Percentiles rank a stretch among this genome's conserved stretches.
These are phyloP conservation scores for Cololabis saira DNA, from an alignment of 2,113 vertebrate genomes.

Conservation along the genomic window DNA sequence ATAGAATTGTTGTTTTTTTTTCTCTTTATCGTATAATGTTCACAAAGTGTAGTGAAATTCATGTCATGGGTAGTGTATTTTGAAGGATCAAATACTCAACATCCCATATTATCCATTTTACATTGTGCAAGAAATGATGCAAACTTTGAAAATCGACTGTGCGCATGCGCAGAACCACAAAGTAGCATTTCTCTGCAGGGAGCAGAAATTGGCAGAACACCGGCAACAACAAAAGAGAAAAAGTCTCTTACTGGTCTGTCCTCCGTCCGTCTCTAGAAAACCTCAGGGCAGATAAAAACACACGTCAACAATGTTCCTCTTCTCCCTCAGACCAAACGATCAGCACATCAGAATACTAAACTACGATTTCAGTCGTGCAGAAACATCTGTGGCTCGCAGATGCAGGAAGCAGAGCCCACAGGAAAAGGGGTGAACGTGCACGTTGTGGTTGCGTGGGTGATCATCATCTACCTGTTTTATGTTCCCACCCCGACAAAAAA, in stretches of 20 bases:
- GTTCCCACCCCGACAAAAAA: not conserved
- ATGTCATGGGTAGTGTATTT: too few relatives aligned
- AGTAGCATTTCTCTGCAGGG: too few relatives aligned
- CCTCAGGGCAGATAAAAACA: slow-evolving; percentile 7
- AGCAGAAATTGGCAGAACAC: too few relatives aligned
- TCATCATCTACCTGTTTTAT: slow-evolving; percentile 17
- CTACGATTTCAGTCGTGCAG: slow-evolving; percentile 18
- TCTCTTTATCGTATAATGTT: too few relatives aligned
- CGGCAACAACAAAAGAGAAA: not conserved
- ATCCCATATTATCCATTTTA: too few relatives aligned
- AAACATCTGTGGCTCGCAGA: slow-evolving; percentile 13
- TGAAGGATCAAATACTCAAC: too few relatives aligned
- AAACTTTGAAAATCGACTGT: too few relatives aligned
- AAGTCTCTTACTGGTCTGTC: not conserved
- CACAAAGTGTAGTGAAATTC: too few relatives aligned
- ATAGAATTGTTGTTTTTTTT: too few relatives aligned
- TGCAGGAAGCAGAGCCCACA: slow-evolving; percentile 56
- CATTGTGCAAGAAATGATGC: too few relatives aligned
- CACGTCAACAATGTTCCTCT: not conserved
- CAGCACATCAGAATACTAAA: slow-evolving; percentile 21
- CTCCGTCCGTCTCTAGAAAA: not conserved
- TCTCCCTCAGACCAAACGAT: slow-evolving; percentile 25
- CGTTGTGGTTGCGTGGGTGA: slow-evolving; percentile 5
- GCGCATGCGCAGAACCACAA: too few relatives aligned
- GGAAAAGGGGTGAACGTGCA: slow-evolving; percentile 18